Percentiles rank a stretch among this genome's conserved stretches.
These are phyloP conservation scores for Melanotus villosus DNA, from an alignment of 2,888 invertebrate genomes.

Conservation along the genomic window DNA sequence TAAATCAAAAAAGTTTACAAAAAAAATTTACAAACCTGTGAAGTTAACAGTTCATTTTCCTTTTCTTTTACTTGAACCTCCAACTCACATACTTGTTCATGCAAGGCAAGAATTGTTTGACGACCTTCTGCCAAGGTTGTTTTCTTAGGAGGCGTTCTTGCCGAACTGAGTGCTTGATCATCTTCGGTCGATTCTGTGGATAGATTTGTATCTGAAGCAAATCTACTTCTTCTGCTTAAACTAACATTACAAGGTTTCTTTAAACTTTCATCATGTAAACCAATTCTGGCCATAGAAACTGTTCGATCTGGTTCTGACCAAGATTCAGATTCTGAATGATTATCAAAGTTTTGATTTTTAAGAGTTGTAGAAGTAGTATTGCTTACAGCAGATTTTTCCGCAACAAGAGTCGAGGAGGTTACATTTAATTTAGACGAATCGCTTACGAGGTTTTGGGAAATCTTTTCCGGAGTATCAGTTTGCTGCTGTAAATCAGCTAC, in stretches of 20 bases:
- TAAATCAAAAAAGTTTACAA: too few species aligned
- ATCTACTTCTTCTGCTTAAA: slow-evolving; percentile 59
- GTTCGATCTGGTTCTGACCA: slow-evolving; percentile 91
- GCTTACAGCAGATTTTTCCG: slow-evolving; percentile 16
- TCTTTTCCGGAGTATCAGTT: slow-evolving; percentile 43
- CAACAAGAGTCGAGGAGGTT: slow-evolving; percentile 17
- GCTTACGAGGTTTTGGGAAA: slow-evolving; percentile 42
- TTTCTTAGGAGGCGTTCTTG: slow-evolving; percentile 54
- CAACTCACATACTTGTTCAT: slow-evolving; percentile 68
- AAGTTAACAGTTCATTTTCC: slow-evolving; percentile 64
- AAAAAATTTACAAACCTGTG: slow-evolving; percentile 52
- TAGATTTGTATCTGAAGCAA: slow-evolving; percentile 4
- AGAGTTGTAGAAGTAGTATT: slow-evolving; percentile 41
- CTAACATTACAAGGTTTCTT: slow-evolving; percentile 67
- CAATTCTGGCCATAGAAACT: slow-evolving; percentile 86
- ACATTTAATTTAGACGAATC: slow-evolving; percentile 26
- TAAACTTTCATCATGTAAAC: slow-evolving; percentile 72
- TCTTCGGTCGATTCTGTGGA: slow-evolving; percentile 62
- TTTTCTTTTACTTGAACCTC: slow-evolving; percentile 66
- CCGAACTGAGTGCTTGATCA: slow-evolving; percentile 49
- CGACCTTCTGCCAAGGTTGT: slow-evolving; percentile 55
- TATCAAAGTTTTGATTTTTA: slow-evolving; percentile 57
- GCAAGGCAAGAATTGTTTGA: slow-evolving; percentile 59
- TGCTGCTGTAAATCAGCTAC: slow-evolving; percentile 41
- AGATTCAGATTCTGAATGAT: slow-evolving; percentile 82